Conservation (phyloP, 2,888 invertebrate genomes). For the Athetis lepigone region DNA sequence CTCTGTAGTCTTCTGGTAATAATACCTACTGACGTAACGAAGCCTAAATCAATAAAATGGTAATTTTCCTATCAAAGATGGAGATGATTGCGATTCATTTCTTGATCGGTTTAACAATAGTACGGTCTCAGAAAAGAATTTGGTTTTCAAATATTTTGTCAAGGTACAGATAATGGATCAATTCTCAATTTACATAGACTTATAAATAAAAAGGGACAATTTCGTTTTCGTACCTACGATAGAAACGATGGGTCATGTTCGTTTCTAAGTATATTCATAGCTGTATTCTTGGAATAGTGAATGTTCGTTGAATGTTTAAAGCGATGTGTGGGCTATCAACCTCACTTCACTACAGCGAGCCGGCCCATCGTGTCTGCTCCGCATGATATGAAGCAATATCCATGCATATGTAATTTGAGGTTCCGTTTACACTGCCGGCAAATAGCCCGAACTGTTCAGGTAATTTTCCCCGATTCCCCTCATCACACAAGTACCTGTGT, state of each 20-base stretch:
- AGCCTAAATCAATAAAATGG: constrained; percentile 47
- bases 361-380: constrained; percentile 1
- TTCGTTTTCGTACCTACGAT: too few relatives aligned
- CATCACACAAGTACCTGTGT: constrained; percentile 25
- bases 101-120: constrained; percentile 38
- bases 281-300: background rate
- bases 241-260: background rate
- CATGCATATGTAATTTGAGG: constrained; percentile 31
- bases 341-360: constrained; percentile 12
- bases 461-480: constrained; percentile 27
- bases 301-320: constrained; percentile 3
- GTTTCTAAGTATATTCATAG: background rate
- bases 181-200: constrained; percentile 22
- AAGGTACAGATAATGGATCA: constrained; percentile 15
- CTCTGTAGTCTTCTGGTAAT: constrained; percentile 2
- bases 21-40: constrained; percentile 7
- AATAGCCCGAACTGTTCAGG: constrained; percentile 14
- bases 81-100: constrained; percentile 43
- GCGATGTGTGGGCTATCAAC: background rate
- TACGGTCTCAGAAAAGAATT: constrained; percentile 36
- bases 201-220: background rate
- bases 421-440: constrained; percentile 4
- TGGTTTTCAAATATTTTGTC: constrained; percentile 42
- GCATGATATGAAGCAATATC: constrained; percentile 11
- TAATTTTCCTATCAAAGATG: constrained; percentile 44